These are phyloP conservation scores for Rhingia rostrata DNA, from an alignment of 2,888 invertebrate species.

Conservation along the genomic window DNA sequence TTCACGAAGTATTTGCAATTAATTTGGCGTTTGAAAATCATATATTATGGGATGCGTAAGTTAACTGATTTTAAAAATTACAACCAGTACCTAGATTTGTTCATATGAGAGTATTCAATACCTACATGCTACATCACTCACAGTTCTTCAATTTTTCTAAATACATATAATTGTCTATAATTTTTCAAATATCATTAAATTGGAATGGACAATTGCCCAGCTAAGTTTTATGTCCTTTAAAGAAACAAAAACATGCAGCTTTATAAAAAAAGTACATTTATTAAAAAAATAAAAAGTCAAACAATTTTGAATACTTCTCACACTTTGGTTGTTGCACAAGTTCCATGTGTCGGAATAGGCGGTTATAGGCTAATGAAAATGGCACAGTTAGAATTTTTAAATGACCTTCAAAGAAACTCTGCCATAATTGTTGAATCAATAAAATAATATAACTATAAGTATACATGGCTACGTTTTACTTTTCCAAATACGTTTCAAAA, in stretches of 20 bases:
- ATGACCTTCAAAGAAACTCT: neutral
- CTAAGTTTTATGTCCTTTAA: neutral
- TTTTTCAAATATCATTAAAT: too few species aligned
- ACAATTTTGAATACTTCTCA: too few species aligned
- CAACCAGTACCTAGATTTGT: neutral
- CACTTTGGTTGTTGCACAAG: too few species aligned
- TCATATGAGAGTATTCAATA: neutral
- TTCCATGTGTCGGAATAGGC: too few species aligned
- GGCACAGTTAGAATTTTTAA: neutral
- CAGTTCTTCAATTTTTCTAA: too few species aligned
- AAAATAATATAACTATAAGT: conserved; percentile 77
- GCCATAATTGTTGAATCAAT: conserved; percentile 71
- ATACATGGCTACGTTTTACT: conserved; percentile 31
- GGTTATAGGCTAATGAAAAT: too few species aligned
- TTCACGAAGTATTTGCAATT: conserved; percentile 79
- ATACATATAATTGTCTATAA: too few species aligned
- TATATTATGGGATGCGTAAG: conserved; percentile 79
- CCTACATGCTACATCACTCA: neutral
- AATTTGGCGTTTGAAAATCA: conserved; percentile 76
- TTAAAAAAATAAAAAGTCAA: too few species aligned
- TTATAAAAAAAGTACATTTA: too few species aligned
- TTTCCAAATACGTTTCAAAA: neutral
- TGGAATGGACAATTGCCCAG: too few species aligned
- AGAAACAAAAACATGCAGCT: neutral
- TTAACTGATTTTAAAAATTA: neutral